Percentiles rank a stretch among this genome's conserved stretches.
These are phyloP conservation scores for Trochalopteron elliotii DNA, from an alignment of 2,113 vertebrate species.

Conservation along the genomic window DNA sequence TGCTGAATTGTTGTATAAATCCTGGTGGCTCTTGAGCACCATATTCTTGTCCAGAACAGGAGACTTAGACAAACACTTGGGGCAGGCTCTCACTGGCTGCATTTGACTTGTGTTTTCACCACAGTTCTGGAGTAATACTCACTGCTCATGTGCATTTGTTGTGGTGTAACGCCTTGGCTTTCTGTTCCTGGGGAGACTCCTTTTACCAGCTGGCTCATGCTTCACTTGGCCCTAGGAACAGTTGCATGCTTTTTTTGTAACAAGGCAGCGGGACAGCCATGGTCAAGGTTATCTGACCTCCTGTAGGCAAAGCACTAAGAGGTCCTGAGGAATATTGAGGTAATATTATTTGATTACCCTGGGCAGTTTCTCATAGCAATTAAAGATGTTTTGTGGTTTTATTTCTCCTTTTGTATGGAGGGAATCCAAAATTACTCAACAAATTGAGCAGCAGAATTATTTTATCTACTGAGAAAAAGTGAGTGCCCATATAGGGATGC, in stretches of 20 bases:
- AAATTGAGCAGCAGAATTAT: not conserved
- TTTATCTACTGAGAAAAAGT: not conserved
- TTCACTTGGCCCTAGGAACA: not conserved
- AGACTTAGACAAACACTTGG: not conserved
- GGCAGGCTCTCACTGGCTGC: not conserved
- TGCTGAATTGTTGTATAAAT: not conserved
- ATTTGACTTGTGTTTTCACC: not conserved
- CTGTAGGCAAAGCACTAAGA: not conserved
- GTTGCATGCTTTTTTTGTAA: not conserved
- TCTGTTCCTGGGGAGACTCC: not conserved
- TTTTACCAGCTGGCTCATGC: not conserved
- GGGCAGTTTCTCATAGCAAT: not conserved
- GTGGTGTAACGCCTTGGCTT: not conserved
- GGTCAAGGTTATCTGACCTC: not conserved
- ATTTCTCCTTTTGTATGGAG: not conserved
- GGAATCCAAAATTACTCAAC: not conserved
- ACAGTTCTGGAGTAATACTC: not conserved
- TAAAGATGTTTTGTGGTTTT: not conserved
- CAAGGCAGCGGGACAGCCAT: not conserved
- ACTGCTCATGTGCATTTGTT: not conserved
- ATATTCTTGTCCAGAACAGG: not conserved
- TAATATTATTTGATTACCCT: not conserved
- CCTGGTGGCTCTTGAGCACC: not conserved
- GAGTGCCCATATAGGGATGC: not conserved
- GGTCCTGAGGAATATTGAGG: not conserved